These are phyloP conservation scores for Aromia moschata DNA, from an alignment of 2,888 invertebrate species.

Conservation along the genomic window DNA sequence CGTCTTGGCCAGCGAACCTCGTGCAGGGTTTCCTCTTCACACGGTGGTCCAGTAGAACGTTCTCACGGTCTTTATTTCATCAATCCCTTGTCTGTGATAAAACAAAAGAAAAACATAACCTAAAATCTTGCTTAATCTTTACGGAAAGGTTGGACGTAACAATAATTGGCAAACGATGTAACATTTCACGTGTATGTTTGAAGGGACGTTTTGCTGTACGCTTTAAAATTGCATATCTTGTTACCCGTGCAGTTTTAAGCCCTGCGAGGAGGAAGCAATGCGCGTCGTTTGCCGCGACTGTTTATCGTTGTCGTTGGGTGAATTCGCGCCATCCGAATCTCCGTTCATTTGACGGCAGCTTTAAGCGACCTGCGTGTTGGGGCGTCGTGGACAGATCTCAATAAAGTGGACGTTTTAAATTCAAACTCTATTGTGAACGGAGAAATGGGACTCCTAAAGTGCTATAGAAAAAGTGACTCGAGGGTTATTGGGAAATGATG, in stretches of 20 bases:
- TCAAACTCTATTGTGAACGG: conserved; percentile 24
- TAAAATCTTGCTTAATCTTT: conserved; percentile 13
- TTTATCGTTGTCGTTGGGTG: conserved; percentile 17
- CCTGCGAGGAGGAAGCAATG: conserved; percentile 20
- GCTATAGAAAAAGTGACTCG: conserved; percentile 31
- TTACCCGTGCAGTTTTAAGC: conserved; percentile 45
- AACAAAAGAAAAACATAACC: conserved; percentile 8
- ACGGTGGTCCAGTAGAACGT: conserved; percentile 1
- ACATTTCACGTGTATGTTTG: background rate
- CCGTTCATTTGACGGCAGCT: conserved; percentile 29
- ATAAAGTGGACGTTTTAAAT: conserved; percentile 11
- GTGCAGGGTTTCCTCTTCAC: background rate
- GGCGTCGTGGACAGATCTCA: conserved; percentile 24
- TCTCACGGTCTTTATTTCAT: conserved; percentile 2
- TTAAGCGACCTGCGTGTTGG: conserved; percentile 21
- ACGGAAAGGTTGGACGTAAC: conserved; percentile 5
- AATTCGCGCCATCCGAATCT: conserved; percentile 34
- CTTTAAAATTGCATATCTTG: conserved; percentile 38
- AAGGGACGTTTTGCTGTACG: background rate
- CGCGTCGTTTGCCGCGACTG: background rate
- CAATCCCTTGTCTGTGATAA: conserved; percentile 31
- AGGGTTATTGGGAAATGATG: conserved; percentile 31
- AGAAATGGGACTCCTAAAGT: conserved; percentile 39
- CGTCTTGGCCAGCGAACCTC: background rate
- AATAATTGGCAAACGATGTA: background rate